phyloP scores from a whole-genome alignment of 2,797 vertebrate genomes.

The Columba guinea region DNA sequence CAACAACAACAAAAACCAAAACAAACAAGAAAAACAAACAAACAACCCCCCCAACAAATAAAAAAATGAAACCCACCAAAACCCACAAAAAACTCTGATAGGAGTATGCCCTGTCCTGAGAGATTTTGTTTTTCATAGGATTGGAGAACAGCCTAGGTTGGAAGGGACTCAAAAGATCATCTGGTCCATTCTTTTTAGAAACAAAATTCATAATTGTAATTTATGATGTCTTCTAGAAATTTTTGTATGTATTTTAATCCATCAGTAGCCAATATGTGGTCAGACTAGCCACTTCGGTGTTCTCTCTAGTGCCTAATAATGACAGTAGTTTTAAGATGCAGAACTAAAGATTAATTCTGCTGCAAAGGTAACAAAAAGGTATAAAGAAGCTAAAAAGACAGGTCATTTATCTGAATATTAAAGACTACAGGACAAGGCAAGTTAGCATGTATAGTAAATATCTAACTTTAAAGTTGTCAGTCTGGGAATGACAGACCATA shows the following conservation, averaged over 20 bases:
- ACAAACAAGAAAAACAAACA: not conserved
- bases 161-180: not conserved
- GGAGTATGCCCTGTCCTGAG: not conserved
- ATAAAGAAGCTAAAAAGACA: not conserved
- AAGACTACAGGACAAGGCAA: not conserved
- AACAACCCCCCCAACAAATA: no score
- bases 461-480: not conserved
- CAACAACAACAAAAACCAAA: no score
- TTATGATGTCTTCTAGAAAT: not conserved
- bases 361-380: not conserved
- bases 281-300: not conserved
- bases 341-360: not conserved
- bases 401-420: not conserved
- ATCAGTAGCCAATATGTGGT: not conserved
- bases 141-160: not conserved
- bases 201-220: not conserved
- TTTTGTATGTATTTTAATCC: not conserved
- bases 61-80: no score
- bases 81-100: not conserved
- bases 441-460: not conserved
- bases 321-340: not conserved
- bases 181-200: not conserved
- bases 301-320: not conserved
- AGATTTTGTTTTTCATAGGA: not conserved
- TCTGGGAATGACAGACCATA: not conserved